Base-by-base conservation (phyloP, 1,140 invertebrate species). In the Danaus plexippus region DNA sequence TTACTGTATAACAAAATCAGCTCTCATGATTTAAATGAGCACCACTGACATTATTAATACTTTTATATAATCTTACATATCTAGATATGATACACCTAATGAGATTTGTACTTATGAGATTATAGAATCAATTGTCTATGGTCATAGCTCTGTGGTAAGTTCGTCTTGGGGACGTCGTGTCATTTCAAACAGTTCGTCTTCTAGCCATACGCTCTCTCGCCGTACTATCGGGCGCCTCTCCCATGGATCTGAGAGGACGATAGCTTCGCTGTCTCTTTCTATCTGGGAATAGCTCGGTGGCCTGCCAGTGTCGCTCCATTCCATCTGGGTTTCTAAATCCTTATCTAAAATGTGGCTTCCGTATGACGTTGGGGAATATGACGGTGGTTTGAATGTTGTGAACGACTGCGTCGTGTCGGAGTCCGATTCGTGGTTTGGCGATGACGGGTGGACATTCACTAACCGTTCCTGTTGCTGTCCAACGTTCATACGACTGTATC, bases 161-260 rank as follows among this genome's bases (percentile, higher is more conserved):
- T 93, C 92, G 77, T 94, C 92, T 75, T 94, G 92, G 3, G 92
- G 92, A 63, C 92, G 88, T 70, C 92, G 92, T 12, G 92, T 92
- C 69, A 93, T 88, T 69, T 92, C 91, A 66, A 91, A 91, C 63
- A 93, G 91, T 73, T 93, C 92, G 63, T 93, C 92, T 66, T 92
- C 91, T 43, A 92, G 78, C 85, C 91, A 92, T 44, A 91, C 66
- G 84, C 88, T 78, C 73, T 90, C 84, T 57, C 85, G 69, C 43
- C 80, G 75, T 7, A 84, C 83, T 59, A 85, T 83, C 9, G 85
- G 77, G 63, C 84, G 64, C 47, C 84, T 79, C 59, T 86, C 82
- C 87, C 87, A 88, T 7, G 81, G 84, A 50, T 87, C 81, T 8
- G 91, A 89, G 78, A 92, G 91, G 12, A 78, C 73, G 47, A 86